Evolutionary conservation across 1,140 invertebrate species (phyloP), one percentile per base, ranked within the genome.

Genomic region (Cepaea nemoralis): DNA sequence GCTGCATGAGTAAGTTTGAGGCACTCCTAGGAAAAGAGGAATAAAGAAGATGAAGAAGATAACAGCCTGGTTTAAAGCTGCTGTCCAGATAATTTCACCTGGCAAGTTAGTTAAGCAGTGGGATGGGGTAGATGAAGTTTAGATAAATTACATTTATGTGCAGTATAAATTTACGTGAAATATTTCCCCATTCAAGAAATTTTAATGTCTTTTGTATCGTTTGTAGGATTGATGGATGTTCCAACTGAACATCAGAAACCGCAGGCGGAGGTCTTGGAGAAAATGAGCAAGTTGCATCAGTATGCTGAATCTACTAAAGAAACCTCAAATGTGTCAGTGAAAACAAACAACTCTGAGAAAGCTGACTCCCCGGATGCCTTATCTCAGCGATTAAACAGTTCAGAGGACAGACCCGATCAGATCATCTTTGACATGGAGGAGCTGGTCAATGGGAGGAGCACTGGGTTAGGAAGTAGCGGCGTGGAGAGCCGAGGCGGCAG

Each of bases 401-500:
- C 22, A 33, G 76, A 78, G 31, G 76, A 78, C 6, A 79, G 63
- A n/a, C 59, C 31, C 0, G 78, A 80, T 31, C 78, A 80, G 22
- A n/a, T 80, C 1, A 55, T 71, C 12, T 73, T 71, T 33, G 78
- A 80, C 12, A 39, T 80, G 78, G 78, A 79, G 19, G 77, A 79
- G 42, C 33, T 79, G n/a, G 77, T 79, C 39, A 79, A 79, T 69
- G 77, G 77, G 66, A 79, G 45, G 45, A 63, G 31, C 24, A 24
- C 37, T 14, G 78, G 77, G 14, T 33, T 77, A 74, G 80, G 74
- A 35, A 76, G 16, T 31, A 10, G 50, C n/a, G 77, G 71, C n/a
- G 42, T 77, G n/a, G 85, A 86, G 33, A 73, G 74, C 33, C 74
- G 77, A 33, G 83, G 70, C 50, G 84, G 83, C 19, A 80, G 78